Base-by-base conservation (phyloP, 2,797 vertebrate species). In the Cuniculus paca region DNA sequence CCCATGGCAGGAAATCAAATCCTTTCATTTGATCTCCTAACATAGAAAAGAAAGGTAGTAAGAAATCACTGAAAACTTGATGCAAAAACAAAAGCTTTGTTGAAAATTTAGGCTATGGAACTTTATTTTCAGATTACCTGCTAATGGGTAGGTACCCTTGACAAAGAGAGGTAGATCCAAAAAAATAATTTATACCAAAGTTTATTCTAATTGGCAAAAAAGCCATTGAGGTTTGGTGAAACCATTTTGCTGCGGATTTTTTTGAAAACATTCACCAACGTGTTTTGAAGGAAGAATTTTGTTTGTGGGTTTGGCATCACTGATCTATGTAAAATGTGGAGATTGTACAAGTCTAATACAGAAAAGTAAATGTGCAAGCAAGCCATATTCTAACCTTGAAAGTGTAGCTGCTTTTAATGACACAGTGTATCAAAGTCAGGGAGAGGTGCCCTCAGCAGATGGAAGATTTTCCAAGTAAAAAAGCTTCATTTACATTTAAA, bases 341-440 rank as follows among this genome's bases (percentile, higher is more conserved):
- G 60, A 54, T 50, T 63, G 79, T 74, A 74, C 74, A 95, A 61
- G 45, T 95, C 78, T 88, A 86, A 26, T 85, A 88, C 19, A 90
- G 74, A 80, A 85, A 87, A 95, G 65, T 89, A 95, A 95, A 68
- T 96, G 65, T 52, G 39, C 80, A 94, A 89, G 82, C 90, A 92
- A 95, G 72, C 80, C 74, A 26, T 95, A 85, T 90, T 90, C 74
- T 94, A 92, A 87, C 78, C 77, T 97, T 81, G 90, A 96, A 96
- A 94, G 82, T 95, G 83, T 81, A 86, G 63, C 94, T 97, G 90
- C 92, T 97, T 97, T 97, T 97, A 96, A 96, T 97, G 92, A 95
- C 91, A 89, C 72, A 72, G 58, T 88, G 54, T 70, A 92, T 85
- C 90, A 95, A 95, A 95, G 92, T 97, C 95, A 97, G 90, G 75